Conservation (phyloP, 2,888 invertebrate genomes). For the Halictus quadricinctus region DNA sequence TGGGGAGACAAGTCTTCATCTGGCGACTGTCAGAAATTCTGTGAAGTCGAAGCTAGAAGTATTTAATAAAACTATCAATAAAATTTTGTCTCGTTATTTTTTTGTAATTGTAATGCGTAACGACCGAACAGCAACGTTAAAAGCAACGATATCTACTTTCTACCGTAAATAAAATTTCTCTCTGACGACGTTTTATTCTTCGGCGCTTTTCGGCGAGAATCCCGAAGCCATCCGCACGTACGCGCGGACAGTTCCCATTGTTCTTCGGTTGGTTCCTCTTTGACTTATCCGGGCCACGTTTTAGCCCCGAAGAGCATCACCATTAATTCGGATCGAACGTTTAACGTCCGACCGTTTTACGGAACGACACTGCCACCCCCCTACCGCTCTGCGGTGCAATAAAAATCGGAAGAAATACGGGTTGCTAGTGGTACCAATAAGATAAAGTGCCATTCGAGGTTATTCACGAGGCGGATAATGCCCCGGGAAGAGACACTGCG, state of each 20-base stretch:
- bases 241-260: background rate
- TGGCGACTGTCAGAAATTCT: no score
- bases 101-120: no score
- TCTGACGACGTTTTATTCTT: background rate
- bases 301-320: constrained; percentile 12
- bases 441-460: constrained; percentile 10
- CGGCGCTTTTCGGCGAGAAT: background rate
- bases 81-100: no score
- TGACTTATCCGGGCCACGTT: constrained; percentile 16
- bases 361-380: background rate
- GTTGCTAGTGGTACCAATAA: constrained; percentile 8
- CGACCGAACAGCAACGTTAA: background rate
- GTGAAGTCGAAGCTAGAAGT: no score
- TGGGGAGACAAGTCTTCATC: no score
- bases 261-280: background rate
- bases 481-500: background rate
- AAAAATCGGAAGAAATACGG: constrained; percentile 19
- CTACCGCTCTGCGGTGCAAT: background rate
- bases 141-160: background rate
- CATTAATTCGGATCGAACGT: constrained; percentile 9
- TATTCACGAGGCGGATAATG: constrained; percentile 14
- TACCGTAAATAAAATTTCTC: background rate
- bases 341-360: constrained; percentile 9
- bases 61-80: no score
- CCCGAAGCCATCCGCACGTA: background rate